phyloP scores from a whole-genome alignment of 2,888 invertebrate genomes.

The Sepioteuthis lessoniana region DNA sequence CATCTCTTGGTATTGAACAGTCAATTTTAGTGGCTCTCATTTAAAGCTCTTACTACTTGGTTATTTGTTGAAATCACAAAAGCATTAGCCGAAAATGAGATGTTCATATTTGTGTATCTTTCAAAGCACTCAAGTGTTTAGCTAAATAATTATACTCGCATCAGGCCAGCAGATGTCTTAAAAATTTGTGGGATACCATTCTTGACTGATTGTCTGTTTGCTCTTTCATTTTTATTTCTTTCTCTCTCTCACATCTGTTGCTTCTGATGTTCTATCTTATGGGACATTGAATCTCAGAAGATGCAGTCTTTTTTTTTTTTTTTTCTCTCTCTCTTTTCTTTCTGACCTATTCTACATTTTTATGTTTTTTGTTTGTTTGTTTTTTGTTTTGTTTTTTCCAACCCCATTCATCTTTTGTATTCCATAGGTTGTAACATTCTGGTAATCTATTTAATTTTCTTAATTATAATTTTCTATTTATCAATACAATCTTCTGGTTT shows the following conservation, averaged over 20 bases:
- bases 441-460: no score
- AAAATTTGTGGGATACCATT: neutral
- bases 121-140: constrained; percentile 3
- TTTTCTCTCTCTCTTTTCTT: no score
- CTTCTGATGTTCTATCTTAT: neutral
- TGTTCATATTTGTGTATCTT: constrained; percentile 23
- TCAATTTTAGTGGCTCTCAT: no score
- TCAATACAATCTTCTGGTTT: no score
- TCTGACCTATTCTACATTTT: no score
- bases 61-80: neutral
- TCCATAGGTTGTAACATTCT: no score
- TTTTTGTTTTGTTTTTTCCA: no score
- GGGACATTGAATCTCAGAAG: no score
- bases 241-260: neutral
- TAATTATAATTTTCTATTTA: no score
- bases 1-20: neutral
- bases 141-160: constrained; percentile 7
- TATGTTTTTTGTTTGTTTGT: no score
- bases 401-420: no score
- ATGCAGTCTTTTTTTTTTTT: no score
- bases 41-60: neutral
- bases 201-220: neutral
- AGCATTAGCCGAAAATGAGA: neutral
- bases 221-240: neutral
- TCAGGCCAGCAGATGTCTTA: neutral